Evolutionary conservation across 2,113 vertebrate species (phyloP).

Genomic region (Lagenorhynchus albirostris): DNA sequence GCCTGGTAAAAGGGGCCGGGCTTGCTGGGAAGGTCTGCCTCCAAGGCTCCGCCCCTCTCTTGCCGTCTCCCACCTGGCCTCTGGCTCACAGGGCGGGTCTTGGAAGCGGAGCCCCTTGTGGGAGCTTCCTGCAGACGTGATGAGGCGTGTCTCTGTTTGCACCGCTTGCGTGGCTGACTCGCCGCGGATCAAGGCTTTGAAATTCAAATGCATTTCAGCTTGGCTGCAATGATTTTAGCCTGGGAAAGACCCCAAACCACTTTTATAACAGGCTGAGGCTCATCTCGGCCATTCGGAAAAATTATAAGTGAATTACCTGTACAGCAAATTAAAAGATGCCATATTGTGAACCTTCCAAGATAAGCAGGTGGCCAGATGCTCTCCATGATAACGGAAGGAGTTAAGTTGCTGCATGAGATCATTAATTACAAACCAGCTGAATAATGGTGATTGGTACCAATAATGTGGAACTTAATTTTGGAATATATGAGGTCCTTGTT

Average conservation of each 20-base stretch:
- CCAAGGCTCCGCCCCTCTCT: rapidly evolving
- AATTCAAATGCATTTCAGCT: neutral
- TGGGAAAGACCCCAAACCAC: neutral
- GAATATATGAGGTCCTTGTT: neutral
- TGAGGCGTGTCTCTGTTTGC: rapidly evolving
- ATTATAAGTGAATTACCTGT: neutral
- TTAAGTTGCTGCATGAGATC: no score
- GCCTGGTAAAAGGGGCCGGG: no score
- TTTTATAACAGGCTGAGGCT: neutral
- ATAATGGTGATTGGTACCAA: no score
- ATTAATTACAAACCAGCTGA: neutral
- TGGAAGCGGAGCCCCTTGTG: no score
- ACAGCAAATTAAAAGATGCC: neutral
- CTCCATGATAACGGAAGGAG: rapidly evolving
- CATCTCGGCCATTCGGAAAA: neutral
- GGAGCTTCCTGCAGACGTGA: rapidly evolving
- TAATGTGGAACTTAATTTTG: neutral
- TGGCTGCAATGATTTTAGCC: neutral
- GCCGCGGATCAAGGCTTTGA: neutral
- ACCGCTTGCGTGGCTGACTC: rapidly evolving
- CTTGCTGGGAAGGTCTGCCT: neutral
- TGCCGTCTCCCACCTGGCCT: neutral
- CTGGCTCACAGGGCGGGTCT: neutral
- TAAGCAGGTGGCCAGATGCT: neutral
- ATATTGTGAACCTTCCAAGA: neutral